Evolutionary conservation across 2,888 invertebrate genomes (phyloP).

Genomic region (Tenthredo livida): DNA sequence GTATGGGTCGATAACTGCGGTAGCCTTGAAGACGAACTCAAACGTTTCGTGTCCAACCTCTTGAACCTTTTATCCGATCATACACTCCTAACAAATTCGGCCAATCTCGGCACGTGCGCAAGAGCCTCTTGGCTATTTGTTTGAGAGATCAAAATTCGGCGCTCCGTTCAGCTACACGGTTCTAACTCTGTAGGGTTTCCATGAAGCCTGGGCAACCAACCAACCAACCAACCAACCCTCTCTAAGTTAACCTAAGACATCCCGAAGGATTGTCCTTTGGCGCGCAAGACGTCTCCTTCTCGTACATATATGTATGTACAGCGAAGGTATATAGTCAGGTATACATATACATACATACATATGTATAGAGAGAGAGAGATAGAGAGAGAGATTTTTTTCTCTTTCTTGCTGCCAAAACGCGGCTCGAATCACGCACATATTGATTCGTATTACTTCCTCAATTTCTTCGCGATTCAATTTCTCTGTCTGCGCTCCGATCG

Average conservation of each 20-base stretch:
- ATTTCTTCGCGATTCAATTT: constrained; percentile 30
- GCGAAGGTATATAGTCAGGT: background rate
- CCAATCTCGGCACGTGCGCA: constrained; percentile 39
- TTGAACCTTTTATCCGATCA: constrained; percentile 44
- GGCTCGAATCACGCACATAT: background rate
- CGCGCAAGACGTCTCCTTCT: background rate
- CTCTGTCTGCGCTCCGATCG: background rate
- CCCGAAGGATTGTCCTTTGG: constrained; percentile 17
- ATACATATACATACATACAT: background rate
- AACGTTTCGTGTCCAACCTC: constrained; percentile 33
- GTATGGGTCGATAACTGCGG: background rate
- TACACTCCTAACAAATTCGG: constrained; percentile 43
- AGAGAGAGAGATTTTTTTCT: background rate
- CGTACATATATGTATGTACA: background rate
- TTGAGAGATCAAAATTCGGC: constrained; percentile 42
- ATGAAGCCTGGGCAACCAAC: constrained; percentile 13
- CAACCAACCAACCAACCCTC: constrained; percentile 12
- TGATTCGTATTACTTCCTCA: background rate
- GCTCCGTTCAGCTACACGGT: constrained; percentile 6
- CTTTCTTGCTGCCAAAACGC: background rate
- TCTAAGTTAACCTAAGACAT: background rate
- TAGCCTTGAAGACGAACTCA: constrained; percentile 26
- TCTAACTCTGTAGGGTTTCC: background rate
- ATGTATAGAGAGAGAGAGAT: too few species aligned
- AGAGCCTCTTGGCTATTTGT: constrained; percentile 47